A percentile compares a stretch with the other conserved stretches of the same genome.
phyloP scores from a whole-genome alignment of 2,888 invertebrate genomes.

The Anticlea derivata region DNA sequence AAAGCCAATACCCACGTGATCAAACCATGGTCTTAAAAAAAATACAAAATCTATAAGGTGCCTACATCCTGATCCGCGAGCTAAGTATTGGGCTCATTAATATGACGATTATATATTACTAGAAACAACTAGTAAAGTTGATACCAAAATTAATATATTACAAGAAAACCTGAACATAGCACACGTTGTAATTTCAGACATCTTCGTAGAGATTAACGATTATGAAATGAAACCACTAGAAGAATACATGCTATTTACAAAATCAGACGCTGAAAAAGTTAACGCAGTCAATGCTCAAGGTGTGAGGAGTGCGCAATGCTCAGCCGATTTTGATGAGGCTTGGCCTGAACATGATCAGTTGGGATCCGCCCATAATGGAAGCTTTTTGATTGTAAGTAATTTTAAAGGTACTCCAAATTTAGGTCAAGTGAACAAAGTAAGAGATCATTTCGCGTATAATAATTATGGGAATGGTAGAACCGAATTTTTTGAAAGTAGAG shows the following conservation, averaged over 20 bases:
- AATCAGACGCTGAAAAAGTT: conserved; percentile 92
- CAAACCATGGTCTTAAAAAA: no score
- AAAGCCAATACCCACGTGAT: no score
- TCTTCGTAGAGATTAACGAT: conserved; percentile 92
- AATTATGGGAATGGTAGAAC: no score
- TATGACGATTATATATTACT: no score
- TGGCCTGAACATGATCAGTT: conserved; percentile 74
- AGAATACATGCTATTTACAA: conserved; percentile 96
- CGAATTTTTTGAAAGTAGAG: no score
- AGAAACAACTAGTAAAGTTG: no score
- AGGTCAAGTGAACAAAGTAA: no score
- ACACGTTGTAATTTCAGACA: conserved; percentile 83
- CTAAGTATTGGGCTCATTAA: no score
- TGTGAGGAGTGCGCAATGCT: conserved; percentile 93
- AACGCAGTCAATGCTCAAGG: conserved; percentile 94
- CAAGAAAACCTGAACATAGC: background rate
- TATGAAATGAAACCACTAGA: conserved; percentile 93
- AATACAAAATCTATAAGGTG: no score
- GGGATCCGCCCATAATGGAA: conserved; percentile 72
- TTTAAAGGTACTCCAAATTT: background rate
- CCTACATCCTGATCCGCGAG: no score
- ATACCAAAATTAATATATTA: background rate
- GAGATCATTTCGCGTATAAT: no score
- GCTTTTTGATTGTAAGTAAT: conserved; percentile 69
- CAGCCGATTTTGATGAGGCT: conserved; percentile 88